Evolutionary conservation across 64 coral and sea anemone species (phyloP), one percentile per base, ranked within the genome.

Genomic region (Stichodactyla helianthus): DNA sequence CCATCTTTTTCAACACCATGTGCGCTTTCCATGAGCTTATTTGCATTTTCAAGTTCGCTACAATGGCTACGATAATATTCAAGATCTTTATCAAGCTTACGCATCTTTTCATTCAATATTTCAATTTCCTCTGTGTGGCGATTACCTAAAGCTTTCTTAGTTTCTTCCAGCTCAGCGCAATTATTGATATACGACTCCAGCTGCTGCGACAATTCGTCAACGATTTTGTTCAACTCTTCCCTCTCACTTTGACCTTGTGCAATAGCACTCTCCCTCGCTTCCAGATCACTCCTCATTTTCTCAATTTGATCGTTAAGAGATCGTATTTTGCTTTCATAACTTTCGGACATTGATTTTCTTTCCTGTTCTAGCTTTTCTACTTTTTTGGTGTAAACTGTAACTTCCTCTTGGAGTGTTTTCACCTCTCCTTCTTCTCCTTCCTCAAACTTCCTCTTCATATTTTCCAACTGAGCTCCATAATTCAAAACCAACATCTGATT

Each of bases 401-500:
- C 94, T 84, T 97, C 94, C 53, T 97, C 94, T 50, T 97, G 91
- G 28, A 97, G 82, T 22, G 92, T 89, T 86, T 93, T 97, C 71
- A 97, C 70, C 64, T 97, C 94, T 19, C 91, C 94, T 59, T 97
- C 94, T 82, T 97, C 94, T 14, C 89, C 89, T 65, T 97, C 80
- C 44, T 93, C 88, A 77, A 85, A 89, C 20, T 89, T 93, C 65
- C 84, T 83, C 85, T 93, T 97, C 85, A 97, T 85, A 63, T 88
- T 90, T 65, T 87, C 82, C 27, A 97, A 62, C 50, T 97, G 94
- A 12, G 94, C 91, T 90, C 91, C 94, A 68, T 93, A 97, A 74
- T 97, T 97, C 50, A 92, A 83, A 31, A 97, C 92, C 58, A 97
- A 79, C 56, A 89, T 89, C 65, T 85, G 89, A 52, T 93, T 97